phyloP scores from a whole-genome alignment of 2,888 invertebrate genomes.

The Thecophora atra region DNA sequence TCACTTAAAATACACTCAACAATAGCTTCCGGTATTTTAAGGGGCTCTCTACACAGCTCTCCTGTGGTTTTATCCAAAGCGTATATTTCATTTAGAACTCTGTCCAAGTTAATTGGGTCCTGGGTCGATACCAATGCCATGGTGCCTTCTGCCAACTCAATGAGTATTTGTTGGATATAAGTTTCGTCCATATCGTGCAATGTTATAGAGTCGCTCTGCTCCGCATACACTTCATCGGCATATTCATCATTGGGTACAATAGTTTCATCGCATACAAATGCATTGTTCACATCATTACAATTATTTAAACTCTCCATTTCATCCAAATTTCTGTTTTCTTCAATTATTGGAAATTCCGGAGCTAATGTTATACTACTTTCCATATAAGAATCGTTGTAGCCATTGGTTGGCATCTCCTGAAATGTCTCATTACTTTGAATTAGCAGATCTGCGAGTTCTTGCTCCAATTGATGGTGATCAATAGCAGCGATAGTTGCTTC shows the following conservation, averaged over 20 bases:
- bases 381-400: neutral
- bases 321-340: constrained; percentile 13
- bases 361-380: neutral
- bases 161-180: constrained; percentile 59
- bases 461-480: constrained; percentile 43
- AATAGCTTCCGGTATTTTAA: constrained; percentile 63
- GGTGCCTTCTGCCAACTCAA: constrained; percentile 59
- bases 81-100: constrained; percentile 62
- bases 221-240: neutral
- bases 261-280: constrained; percentile 44
- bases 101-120: constrained; percentile 56
- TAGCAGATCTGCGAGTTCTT: constrained; percentile 48
- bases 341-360: neutral
- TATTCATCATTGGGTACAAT: neutral
- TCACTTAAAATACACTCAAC: constrained; percentile 62
- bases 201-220: neutral
- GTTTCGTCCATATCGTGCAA: constrained; percentile 48
- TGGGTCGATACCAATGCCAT: constrained; percentile 62
- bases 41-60: constrained; percentile 60
- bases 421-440: constrained; percentile 39
- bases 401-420: neutral
- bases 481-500: constrained; percentile 15
- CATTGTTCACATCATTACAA: constrained; percentile 47
- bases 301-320: constrained; percentile 44
- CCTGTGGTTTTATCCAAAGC: constrained; percentile 60